A percentile compares a stretch with the other conserved stretches of the same genome.
Evolutionary conservation across 1,140 invertebrate species (phyloP).

Genomic region (Periplaneta americana): DNA sequence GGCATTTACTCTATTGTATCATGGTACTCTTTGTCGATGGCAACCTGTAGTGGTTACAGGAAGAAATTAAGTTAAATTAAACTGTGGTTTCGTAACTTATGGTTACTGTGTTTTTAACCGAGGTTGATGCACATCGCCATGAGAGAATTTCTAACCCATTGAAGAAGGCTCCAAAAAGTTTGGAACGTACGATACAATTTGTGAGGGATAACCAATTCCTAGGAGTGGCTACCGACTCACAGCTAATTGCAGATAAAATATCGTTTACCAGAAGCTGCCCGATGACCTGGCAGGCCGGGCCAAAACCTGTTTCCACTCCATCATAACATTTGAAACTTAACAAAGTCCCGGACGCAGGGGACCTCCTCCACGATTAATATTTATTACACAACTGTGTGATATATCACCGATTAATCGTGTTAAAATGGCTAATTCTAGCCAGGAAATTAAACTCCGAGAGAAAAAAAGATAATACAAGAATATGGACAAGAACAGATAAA

Average conservation of each 20-base stretch:
- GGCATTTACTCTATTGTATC: no score
- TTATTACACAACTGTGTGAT: not conserved
- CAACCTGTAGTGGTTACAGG: no score
- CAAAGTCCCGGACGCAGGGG: no score
- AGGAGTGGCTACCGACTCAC: not conserved
- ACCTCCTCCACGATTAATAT: not conserved
- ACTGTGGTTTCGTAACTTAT: no score
- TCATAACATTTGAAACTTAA: not conserved
- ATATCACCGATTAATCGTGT: not conserved
- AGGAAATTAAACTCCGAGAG: not conserved
- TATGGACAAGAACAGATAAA: not conserved
- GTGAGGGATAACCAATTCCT: not conserved
- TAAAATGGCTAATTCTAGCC: not conserved
- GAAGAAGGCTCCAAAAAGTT: no score
- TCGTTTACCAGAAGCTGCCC: not conserved
- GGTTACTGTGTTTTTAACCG: no score
- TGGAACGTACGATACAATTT: no score
- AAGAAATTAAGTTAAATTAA: no score
- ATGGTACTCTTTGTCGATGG: no score
- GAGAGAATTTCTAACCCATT: no score
- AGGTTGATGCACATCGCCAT: no score
- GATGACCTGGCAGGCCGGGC: not conserved
- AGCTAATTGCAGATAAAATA: not conserved
- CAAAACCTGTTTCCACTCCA: not conserved
- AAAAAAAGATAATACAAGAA: no score